Evolutionary conservation across 2,888 invertebrate genomes (phyloP).

Genomic region (Erebia palarica): DNA sequence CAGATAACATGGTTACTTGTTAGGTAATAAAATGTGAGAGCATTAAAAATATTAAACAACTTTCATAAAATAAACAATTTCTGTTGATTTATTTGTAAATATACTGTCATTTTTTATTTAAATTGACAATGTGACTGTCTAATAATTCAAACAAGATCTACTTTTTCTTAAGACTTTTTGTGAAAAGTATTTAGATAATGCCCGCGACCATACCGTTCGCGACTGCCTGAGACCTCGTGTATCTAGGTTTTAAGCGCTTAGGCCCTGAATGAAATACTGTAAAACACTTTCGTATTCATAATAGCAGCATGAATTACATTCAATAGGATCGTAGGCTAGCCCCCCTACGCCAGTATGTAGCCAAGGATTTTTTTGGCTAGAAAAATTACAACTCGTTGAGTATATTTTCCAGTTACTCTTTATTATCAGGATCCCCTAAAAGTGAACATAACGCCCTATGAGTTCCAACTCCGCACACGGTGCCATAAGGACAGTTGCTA

Average conservation of each 20-base stretch:
- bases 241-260: too few relatives aligned
- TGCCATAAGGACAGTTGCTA: slow-evolving; percentile 69
- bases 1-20: slow-evolving; percentile 67
- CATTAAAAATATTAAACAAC: background rate
- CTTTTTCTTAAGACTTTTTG: too few relatives aligned
- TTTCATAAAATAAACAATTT: background rate
- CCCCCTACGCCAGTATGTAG: too few relatives aligned
- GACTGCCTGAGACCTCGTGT: too few relatives aligned
- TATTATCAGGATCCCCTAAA: slow-evolving; percentile 61
- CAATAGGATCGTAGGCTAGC: too few relatives aligned
- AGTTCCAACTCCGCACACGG: slow-evolving; percentile 65
- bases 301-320: too few relatives aligned
- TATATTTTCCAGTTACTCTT: slow-evolving; percentile 10
- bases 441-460: slow-evolving; percentile 68
- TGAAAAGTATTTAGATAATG: too few relatives aligned
- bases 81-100: background rate
- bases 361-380: too few relatives aligned
- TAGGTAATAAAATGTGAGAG: background rate
- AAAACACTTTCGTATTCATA: too few relatives aligned
- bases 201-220: too few relatives aligned
- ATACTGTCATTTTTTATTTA: background rate
- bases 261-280: too few relatives aligned
- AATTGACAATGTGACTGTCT: background rate
- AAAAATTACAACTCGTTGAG: background rate
- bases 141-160: too few relatives aligned